phyloP scores from a whole-genome alignment of 2,113 vertebrate genomes.

The Urocitellus parryii region DNA sequence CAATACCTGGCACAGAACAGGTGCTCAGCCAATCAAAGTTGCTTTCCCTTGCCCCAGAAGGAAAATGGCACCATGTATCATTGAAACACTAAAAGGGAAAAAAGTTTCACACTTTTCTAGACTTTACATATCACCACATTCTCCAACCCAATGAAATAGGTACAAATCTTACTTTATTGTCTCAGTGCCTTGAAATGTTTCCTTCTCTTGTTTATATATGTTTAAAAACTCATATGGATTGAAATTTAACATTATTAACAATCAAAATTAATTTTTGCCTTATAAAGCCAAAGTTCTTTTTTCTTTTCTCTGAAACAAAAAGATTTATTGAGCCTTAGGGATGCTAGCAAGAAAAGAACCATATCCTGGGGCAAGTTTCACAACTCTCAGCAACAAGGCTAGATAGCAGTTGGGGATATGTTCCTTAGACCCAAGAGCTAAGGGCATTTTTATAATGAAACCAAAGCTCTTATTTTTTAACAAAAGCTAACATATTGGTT shows the following conservation, averaged over 20 bases:
- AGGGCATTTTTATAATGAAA: not conserved
- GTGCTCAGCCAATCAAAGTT: not conserved
- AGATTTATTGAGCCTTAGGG: too few species aligned
- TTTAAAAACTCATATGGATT: slow-evolving; percentile 19
- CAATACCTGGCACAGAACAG: not conserved
- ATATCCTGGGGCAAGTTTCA: too few species aligned
- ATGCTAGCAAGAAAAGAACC: too few species aligned
- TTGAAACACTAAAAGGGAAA: slow-evolving; percentile 31
- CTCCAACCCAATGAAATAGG: not conserved
- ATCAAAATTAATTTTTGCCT: not conserved
- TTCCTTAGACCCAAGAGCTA: too few species aligned
- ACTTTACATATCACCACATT: not conserved
- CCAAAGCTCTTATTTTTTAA: not conserved
- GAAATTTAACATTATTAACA: not conserved
- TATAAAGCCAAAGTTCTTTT: not conserved
- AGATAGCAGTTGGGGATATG: too few species aligned
- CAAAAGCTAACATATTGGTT: not conserved
- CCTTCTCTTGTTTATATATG: not conserved
- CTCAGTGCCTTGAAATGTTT: not conserved
- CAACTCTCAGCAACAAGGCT: too few species aligned
- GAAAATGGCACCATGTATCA: not conserved
- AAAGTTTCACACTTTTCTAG: not conserved
- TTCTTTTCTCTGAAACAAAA: not conserved
- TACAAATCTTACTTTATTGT: not conserved
- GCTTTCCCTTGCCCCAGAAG: not conserved